These are phyloP conservation scores for Alexandromys fortis DNA, from an alignment of 2,113 vertebrate species.

Conservation along the genomic window DNA sequence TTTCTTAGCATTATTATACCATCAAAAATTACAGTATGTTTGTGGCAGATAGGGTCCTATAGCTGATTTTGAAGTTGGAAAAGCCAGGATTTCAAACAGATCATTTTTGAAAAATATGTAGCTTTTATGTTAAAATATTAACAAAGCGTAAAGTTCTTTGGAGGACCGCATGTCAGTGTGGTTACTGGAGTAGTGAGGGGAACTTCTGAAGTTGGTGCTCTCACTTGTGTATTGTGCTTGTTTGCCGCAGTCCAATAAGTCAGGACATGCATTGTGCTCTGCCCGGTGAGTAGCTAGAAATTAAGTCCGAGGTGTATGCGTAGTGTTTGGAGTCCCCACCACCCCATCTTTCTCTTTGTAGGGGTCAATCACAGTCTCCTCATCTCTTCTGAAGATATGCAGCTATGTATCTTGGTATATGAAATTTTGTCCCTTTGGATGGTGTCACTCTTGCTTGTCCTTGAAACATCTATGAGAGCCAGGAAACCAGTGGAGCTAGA, in stretches of 20 bases:
- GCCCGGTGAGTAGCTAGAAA: background rate
- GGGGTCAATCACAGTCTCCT: background rate
- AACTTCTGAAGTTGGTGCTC: background rate
- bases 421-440: background rate
- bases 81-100: constrained; percentile 16
- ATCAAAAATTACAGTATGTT: background rate
- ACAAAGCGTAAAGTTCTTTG: background rate
- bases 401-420: background rate
- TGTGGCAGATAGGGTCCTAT: background rate
- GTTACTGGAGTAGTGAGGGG: background rate
- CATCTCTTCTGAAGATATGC: background rate
- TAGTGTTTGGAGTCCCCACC: background rate
- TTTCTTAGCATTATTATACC: background rate
- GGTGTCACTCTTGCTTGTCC: background rate
- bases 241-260: background rate
- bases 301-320: background rate
- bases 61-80: background rate
- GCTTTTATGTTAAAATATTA: background rate
- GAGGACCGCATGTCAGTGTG: background rate
- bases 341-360: background rate
- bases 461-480: background rate
- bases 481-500: background rate
- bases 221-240: background rate
- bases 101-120: background rate
- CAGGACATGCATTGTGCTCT: background rate